These are phyloP conservation scores for Mamestra brassicae DNA, from an alignment of 2,888 invertebrate species.

Conservation along the genomic window DNA sequence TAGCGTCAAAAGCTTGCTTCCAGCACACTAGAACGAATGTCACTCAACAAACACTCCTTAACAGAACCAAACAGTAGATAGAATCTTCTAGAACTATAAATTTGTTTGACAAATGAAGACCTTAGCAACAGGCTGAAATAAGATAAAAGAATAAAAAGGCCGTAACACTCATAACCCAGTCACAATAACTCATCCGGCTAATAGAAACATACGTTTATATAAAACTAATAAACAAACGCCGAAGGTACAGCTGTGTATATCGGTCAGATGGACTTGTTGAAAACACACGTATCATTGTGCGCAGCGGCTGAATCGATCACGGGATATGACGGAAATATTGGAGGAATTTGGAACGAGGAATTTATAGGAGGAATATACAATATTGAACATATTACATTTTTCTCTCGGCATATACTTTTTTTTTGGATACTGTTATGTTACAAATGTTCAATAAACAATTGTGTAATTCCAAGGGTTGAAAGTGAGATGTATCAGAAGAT, in stretches of 20 bases:
- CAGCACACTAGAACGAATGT: slow-evolving; percentile 30
- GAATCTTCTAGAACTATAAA: slow-evolving; percentile 35
- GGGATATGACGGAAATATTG: slow-evolving; percentile 36
- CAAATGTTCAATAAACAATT: neutral
- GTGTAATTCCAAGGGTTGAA: neutral
- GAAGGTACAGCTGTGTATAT: slow-evolving; percentile 58
- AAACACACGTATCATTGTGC: slow-evolving; percentile 51
- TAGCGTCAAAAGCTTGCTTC: slow-evolving; percentile 3
- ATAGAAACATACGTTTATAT: slow-evolving; percentile 45
- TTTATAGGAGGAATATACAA: slow-evolving; percentile 5
- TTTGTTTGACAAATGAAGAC: slow-evolving; percentile 59
- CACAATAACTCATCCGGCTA: slow-evolving; percentile 39
- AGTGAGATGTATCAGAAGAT: neutral
- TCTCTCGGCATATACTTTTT: neutral
- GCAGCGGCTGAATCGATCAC: slow-evolving; percentile 24
- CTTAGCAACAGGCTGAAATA: slow-evolving; percentile 29
- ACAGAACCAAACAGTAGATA: slow-evolving; percentile 5
- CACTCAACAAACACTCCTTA: neutral
- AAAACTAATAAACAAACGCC: slow-evolving; percentile 45
- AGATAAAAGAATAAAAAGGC: slow-evolving; percentile 12
- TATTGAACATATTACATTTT: neutral
- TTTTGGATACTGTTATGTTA: neutral
- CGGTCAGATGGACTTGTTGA: slow-evolving; percentile 60
- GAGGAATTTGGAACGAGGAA: slow-evolving; percentile 32
- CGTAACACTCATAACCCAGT: slow-evolving; percentile 46